These are phyloP conservation scores for Ranitomeya imitator DNA, from an alignment of 2,113 vertebrate genomes.

Conservation along the genomic window DNA sequence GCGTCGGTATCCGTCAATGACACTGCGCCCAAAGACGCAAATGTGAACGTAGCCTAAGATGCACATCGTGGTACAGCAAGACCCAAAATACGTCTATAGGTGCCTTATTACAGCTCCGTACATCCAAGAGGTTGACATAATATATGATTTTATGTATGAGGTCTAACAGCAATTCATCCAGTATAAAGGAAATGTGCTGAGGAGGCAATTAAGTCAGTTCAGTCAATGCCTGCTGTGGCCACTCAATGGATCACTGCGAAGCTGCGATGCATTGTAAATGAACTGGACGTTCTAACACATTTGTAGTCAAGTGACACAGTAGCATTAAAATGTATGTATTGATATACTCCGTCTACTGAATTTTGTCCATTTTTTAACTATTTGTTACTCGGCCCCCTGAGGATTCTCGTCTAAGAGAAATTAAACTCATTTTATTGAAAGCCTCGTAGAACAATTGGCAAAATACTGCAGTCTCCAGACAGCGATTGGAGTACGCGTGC, in stretches of 20 bases:
- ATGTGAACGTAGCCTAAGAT: too few species aligned
- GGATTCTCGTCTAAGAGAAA: constrained; percentile 15
- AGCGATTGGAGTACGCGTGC: constrained; percentile 20
- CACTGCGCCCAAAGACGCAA: too few species aligned
- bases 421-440: constrained; percentile 58
- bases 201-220: not conserved
- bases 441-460: constrained; percentile 50
- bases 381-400: not conserved
- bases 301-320: not conserved
- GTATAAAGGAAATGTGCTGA: not conserved
- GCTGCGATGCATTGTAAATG: not conserved
- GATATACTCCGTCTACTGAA: not conserved
- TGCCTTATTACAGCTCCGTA: not conserved
- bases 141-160: not conserved
- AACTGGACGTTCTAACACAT: not conserved
- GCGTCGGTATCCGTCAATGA: too few species aligned
- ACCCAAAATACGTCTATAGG: not conserved
- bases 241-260: not conserved
- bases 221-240: not conserved
- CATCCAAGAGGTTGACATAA: not conserved
- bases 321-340: constrained; percentile 15
- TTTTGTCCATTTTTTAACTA: not conserved
- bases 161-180: not conserved
- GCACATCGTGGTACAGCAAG: not conserved
- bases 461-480: constrained; percentile 51